These are phyloP conservation scores for Lindbergichthys nudifrons DNA, from an alignment of 2,797 vertebrate genomes.

Conservation along the genomic window DNA sequence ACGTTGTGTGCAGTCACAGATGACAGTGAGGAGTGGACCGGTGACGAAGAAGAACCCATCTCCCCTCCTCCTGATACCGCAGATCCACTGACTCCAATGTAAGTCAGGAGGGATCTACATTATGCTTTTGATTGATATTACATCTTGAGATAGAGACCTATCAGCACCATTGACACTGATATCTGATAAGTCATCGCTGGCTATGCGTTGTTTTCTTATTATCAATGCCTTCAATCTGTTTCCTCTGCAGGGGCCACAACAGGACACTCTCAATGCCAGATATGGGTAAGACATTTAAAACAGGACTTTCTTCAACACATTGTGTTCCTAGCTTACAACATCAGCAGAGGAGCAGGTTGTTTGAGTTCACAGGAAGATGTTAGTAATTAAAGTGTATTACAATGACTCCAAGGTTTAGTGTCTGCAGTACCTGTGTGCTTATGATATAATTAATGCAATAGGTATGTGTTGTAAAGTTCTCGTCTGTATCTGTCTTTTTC, in stretches of 20 bases:
- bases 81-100: conserved; percentile 53
- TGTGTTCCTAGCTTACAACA: background rate
- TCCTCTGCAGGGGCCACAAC: conserved; percentile 62
- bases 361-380: conserved; percentile 16
- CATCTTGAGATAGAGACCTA: background rate
- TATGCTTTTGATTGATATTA: background rate
- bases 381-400: background rate
- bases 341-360: background rate
- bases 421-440: background rate
- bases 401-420: background rate
- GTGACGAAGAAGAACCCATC: conserved; percentile 78
- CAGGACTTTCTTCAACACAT: background rate
- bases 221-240: background rate
- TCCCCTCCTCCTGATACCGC: conserved; percentile 36
- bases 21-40: conserved; percentile 85
- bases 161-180: background rate
- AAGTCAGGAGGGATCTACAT: conserved; percentile 29
- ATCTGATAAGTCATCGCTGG: background rate
- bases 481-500: background rate
- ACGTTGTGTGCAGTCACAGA: conserved; percentile 77
- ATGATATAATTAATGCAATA: background rate
- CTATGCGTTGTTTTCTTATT: background rate
- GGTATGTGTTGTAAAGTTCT: background rate
- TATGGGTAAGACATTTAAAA: conserved; percentile 66
- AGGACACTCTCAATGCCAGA: conserved; percentile 73